Evolutionary conservation across 2,797 vertebrate species (phyloP), one percentile per base, ranked within the genome.

Genomic region (Myotis daubentonii): DNA sequence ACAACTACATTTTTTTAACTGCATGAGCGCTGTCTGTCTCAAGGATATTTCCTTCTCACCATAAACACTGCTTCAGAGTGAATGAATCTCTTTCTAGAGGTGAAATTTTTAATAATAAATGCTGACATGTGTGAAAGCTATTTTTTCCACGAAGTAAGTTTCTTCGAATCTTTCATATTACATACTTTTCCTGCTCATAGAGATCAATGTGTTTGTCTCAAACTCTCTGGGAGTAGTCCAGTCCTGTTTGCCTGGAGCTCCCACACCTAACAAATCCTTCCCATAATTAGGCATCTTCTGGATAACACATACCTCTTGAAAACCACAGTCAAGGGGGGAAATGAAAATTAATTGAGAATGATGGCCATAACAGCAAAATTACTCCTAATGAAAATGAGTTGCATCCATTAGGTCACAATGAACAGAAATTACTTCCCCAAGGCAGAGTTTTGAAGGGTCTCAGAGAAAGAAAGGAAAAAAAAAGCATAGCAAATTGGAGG

Each of bases 311-410:
- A 91, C 12, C 33, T 91, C 55, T 75, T 85, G 10, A 57, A 95
- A 92, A 94, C 5, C 20, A 87, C 16, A 51, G 3, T 70, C 13
- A 82, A 55, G 3, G 49, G 17, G 4, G 0, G 10, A 33, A 86
- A 83, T 85, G 87, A 66, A 90, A 95, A 93, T 94, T 68, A 74
- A 89, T 53, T 71, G 25, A 47, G 38, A 89, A 88, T 81, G 51
- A 83, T 38, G 20, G 53, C 9, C 38, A 38, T 25, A 94, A 79
- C 3, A 60, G 20, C 7, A 89, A 89, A 94, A 89, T 30, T 60
- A n/a, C 25, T 78, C 65, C 89, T 80, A 66, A 72, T 41, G 71
- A 90, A 95, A 92, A 86, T 25, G 49, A 60, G n/a, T 71, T 92
- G 47, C 3, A 44, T 41, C 81, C 15, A 23, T 25, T 70, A 92